These are phyloP conservation scores for Saguinus imperator DNA, from an alignment of 2,113 vertebrate species.

Conservation along the genomic window DNA sequence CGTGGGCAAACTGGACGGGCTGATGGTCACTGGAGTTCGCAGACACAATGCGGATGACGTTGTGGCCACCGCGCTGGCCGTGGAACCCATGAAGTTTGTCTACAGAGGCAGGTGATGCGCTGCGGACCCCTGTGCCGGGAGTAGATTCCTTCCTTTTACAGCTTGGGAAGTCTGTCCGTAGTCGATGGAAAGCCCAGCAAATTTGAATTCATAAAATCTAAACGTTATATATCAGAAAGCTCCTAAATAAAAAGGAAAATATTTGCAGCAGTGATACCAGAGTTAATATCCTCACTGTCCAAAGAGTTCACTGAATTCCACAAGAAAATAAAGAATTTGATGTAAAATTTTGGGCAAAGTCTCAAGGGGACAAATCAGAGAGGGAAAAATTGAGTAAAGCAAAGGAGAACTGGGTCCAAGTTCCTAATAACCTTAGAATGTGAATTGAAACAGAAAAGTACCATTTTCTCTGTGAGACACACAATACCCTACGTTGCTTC, in stretches of 20 bases:
- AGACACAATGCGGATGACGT: conserved; percentile 95
- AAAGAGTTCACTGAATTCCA: neutral
- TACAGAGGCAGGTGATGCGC: conserved; percentile 94
- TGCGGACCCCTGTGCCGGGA: neutral
- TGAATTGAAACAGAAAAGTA: accelerated
- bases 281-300: neutral
- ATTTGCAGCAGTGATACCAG: neutral
- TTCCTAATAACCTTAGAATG: accelerated
- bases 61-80: conserved; percentile 93
- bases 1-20: conserved; percentile 94
- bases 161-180: neutral
- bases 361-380: too few relatives aligned
- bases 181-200: neutral
- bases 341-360: accelerated
- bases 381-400: neutral
- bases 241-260: neutral
- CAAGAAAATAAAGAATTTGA: neutral
- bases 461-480: neutral
- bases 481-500: too few relatives aligned
- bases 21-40: conserved; percentile 93
- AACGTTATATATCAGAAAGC: neutral
- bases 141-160: neutral
- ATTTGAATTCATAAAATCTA: neutral
- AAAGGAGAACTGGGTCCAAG: neutral
- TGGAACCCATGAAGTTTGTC: conserved; percentile 98